Percentiles rank a stretch among this genome's conserved stretches.
Conservation (phyloP, 2,888 invertebrate species). For the Pyrocoelia pectoralis region DNA sequence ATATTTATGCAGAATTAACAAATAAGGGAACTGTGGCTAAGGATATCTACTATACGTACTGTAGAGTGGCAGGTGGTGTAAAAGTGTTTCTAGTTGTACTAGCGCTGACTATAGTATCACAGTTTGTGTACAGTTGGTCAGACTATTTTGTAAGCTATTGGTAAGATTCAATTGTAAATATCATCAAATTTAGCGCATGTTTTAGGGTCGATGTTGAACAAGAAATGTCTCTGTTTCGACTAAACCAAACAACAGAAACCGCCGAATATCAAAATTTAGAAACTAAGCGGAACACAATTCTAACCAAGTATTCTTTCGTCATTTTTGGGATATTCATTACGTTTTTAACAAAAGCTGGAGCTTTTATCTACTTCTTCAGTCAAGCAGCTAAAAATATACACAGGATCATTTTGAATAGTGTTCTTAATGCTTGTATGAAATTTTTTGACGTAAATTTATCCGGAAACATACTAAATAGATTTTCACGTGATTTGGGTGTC, state of each 20-base stretch:
- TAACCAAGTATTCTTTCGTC: constrained; percentile 45
- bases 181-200: constrained; percentile 13
- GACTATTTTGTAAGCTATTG: constrained; percentile 40
- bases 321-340: constrained; percentile 41
- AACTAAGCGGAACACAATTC: constrained; percentile 11
- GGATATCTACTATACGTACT: constrained; percentile 43
- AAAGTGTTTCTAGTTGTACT: constrained; percentile 36
- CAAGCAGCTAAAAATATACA: constrained; percentile 35
- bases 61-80: constrained; percentile 43
- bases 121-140: constrained; percentile 37
- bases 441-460: constrained; percentile 33
- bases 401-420: constrained; percentile 29
- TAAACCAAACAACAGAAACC: constrained; percentile 17
- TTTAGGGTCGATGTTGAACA: constrained; percentile 40
- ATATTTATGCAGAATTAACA: constrained; percentile 37
- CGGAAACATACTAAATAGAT: constrained; percentile 37
- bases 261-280: constrained; percentile 18
- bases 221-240: constrained; percentile 10
- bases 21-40: constrained; percentile 42
- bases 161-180: constrained; percentile 7
- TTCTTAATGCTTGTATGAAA: constrained; percentile 27
- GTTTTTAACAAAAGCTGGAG: constrained; percentile 43
- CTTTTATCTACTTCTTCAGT: constrained; percentile 27
- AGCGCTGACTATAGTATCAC: constrained; percentile 34
- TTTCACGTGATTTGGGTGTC: constrained; percentile 37